phyloP scores from a whole-genome alignment of 2,888 invertebrate genomes.

The Phaonia tiefii region DNA sequence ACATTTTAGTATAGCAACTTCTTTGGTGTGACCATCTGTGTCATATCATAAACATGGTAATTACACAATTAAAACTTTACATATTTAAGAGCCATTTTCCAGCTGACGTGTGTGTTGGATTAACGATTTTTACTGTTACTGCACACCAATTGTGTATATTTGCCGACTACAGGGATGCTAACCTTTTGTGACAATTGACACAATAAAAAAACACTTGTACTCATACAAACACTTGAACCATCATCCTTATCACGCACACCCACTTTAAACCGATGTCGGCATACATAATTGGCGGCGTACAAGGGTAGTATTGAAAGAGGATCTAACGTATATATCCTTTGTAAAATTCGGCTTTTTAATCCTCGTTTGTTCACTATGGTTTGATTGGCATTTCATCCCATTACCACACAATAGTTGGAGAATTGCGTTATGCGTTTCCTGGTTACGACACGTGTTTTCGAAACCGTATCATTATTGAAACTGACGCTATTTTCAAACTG shows the following conservation, averaged over 20 bases:
- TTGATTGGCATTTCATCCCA: not conserved
- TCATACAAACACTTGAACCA: slow-evolving; percentile 1
- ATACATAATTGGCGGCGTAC: not conserved
- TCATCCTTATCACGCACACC: not conserved
- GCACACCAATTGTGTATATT: slow-evolving; percentile 22
- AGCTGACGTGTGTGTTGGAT: slow-evolving; percentile 28
- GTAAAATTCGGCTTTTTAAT: not conserved
- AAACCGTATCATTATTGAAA: slow-evolving; percentile 57
- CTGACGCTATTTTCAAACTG: slow-evolving; percentile 37
- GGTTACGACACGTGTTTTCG: slow-evolving; percentile 56
- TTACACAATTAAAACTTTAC: slow-evolving; percentile 43
- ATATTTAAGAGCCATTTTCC: slow-evolving; percentile 21
- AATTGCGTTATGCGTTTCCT: slow-evolving; percentile 41
- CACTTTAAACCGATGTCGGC: not conserved
- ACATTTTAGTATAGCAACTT: not conserved
- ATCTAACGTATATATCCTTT: not conserved
- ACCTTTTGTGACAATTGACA: slow-evolving; percentile 37
- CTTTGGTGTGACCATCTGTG: slow-evolving; percentile 40
- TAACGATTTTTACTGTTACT: slow-evolving; percentile 22
- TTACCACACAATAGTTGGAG: not conserved
- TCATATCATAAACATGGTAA: slow-evolving; percentile 43
- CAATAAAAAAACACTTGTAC: not conserved
- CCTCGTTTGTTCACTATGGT: not conserved
- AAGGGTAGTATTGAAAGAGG: not conserved
- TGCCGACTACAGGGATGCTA: slow-evolving; percentile 3